These are phyloP conservation scores for Pseudotriccus pelzelni DNA, from an alignment of 2,797 vertebrate species.

Conservation along the genomic window DNA sequence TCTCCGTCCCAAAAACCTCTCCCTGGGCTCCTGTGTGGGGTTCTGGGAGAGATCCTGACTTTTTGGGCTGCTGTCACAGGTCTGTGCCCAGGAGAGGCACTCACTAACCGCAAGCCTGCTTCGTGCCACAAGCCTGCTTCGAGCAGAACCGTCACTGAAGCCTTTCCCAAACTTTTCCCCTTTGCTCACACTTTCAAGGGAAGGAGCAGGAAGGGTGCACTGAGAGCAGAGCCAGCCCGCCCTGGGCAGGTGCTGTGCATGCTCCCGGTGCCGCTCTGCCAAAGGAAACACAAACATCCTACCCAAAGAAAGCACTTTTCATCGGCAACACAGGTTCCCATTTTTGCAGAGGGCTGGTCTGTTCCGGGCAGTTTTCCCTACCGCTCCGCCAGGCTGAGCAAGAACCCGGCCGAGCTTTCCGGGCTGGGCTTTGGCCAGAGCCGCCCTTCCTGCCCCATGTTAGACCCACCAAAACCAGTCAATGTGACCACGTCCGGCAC, in stretches of 20 bases:
- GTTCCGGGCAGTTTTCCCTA: slow-evolving; percentile 31
- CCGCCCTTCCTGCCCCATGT: neutral
- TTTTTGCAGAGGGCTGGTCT: slow-evolving; percentile 17
- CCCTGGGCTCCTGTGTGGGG: neutral
- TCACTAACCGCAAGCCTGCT: neutral
- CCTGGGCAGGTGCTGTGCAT: slow-evolving; percentile 17
- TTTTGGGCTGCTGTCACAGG: rapidly evolving
- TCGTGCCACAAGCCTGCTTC: neutral
- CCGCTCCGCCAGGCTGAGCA: rapidly evolving
- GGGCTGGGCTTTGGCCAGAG: neutral
- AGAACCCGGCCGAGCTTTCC: neutral
- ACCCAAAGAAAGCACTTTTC: slow-evolving; percentile 64
- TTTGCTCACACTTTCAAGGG: neutral
- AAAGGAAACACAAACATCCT: slow-evolving; percentile 62
- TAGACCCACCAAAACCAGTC: neutral
- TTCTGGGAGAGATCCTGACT: neutral
- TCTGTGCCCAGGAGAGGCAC: neutral
- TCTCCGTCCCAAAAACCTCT: neutral
- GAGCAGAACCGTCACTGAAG: neutral
- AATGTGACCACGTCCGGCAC: rapidly evolving
- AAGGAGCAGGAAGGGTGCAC: neutral
- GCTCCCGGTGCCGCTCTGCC: neutral
- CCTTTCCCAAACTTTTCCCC: neutral
- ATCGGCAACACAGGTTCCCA: slow-evolving; percentile 33
- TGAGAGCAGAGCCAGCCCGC: neutral